Base-by-base conservation (phyloP, 2,113 vertebrate genomes). In the Opisthocomus hoazin region DNA sequence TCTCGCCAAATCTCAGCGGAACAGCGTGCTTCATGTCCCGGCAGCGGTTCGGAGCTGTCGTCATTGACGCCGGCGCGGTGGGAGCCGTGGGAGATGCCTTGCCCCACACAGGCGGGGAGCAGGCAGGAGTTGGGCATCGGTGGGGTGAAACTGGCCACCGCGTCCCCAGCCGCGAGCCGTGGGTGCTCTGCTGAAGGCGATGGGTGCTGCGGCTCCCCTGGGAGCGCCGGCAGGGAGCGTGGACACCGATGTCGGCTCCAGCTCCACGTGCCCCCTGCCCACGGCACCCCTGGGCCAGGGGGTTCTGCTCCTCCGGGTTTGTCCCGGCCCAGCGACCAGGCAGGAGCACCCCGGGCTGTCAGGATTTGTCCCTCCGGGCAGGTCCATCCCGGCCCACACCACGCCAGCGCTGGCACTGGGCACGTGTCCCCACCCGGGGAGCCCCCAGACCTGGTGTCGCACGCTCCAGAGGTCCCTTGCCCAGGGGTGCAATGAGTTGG, bases 121-220 rank as follows among this genome's bases (percentile, higher is more conserved):
- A 1, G n/a, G 46, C 41, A 3, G 51, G 50, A 48, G 32, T 8
- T 2, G 30, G 1, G 3, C 4, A 34, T 12, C 5, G 22, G 2
- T 2, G 61, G 68, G 32, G 21, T 27, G n/a, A 30, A 3, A 21
- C 24, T 0, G 2, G 46, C 32, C 9, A 53, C 58, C 14, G 3
- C 41, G 3, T 32, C 53, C 36, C 30, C 0, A 0, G 7, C 48
- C 14, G 9, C 0, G 41, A 3, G 15, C 5, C 4, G 12, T 4
- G 56, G 80, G 5, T 3, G 53, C 64, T 36, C 15, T 69, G n/a
- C 50, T 0, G 0, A 29, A 32, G n/a, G 5, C 1, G 8, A 3
- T 1, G 16, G n/a, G 54, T 1, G 11, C 58, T 23, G 43, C 0
- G 18, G 13, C 12, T 46, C 18, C 24, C 60, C 21, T 1, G 65